Percentiles rank a stretch among this genome's conserved stretches.
Conservation (phyloP, 2,888 invertebrate species). For the Lasiommata megera region DNA sequence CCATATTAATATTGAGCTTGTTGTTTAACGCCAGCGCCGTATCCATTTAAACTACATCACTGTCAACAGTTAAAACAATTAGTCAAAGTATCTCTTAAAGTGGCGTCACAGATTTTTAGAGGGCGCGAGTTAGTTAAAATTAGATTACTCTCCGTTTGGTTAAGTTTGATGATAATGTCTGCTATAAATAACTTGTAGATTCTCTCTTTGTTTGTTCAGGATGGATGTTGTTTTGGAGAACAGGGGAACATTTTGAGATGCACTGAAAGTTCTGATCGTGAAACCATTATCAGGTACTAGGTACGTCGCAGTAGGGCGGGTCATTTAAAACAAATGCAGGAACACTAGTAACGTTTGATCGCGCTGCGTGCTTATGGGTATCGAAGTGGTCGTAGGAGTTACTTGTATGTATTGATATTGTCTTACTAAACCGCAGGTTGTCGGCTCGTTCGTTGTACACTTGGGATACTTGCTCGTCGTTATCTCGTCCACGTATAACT, state of each 20-base stretch:
- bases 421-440: too few species aligned
- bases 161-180: slow-evolving; percentile 3
- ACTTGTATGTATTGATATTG: too few species aligned
- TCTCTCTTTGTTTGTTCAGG: slow-evolving; percentile 18
- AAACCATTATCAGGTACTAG: too few species aligned
- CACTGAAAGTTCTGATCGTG: too few species aligned
- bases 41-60: not conserved
- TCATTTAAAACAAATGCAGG: too few species aligned
- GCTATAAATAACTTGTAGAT: slow-evolving; percentile 14
- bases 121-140: slow-evolving; percentile 13
- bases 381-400: too few species aligned
- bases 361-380: too few species aligned
- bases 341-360: too few species aligned
- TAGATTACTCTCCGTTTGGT: slow-evolving; percentile 7
- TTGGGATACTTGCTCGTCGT: too few species aligned
- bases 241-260: not conserved
- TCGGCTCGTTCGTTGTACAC: too few species aligned
- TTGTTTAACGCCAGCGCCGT: not conserved
- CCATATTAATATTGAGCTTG: not conserved
- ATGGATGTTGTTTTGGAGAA: not conserved
- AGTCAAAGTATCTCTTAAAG: not conserved
- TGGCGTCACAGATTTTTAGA: not conserved
- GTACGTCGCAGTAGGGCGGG: too few species aligned
- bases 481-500: not conserved
- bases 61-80: not conserved